Conservation (phyloP, 2,113 vertebrate genomes). For the Melospiza melodia region DNA sequence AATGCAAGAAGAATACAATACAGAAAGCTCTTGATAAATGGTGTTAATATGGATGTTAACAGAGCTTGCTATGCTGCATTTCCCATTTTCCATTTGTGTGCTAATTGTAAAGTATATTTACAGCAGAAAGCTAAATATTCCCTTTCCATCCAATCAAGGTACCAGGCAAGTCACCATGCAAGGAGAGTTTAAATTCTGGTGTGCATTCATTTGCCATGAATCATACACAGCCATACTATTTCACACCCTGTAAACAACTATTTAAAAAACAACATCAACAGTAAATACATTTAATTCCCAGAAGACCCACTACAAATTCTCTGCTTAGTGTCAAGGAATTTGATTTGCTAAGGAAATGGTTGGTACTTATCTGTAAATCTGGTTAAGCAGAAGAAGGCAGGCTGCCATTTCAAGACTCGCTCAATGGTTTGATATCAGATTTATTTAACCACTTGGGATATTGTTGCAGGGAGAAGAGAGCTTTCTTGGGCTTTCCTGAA, state of each 20-base stretch:
- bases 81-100: background rate
- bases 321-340: slow-evolving; percentile 3
- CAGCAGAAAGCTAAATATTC: slow-evolving; percentile 27
- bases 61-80: background rate
- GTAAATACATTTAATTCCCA: slow-evolving; percentile 41
- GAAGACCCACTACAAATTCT: slow-evolving; percentile 2
- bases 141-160: background rate
- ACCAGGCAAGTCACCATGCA: background rate
- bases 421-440: background rate
- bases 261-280: slow-evolving; percentile 34
- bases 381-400: background rate
- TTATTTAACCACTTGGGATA: background rate
- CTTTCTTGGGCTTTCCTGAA: background rate
- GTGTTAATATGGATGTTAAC: background rate
- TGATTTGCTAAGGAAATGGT: slow-evolving; percentile 9
- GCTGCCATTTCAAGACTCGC: background rate
- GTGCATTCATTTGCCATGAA: slow-evolving; percentile 6
- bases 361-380: background rate
- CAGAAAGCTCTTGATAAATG: background rate
- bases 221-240: slow-evolving; percentile 11
- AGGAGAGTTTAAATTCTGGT: background rate
- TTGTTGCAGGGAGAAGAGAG: background rate
- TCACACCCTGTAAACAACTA: slow-evolving; percentile 19
- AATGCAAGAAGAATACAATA: background rate
- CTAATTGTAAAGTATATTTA: background rate